These are phyloP conservation scores for Diarsia mendica DNA, from an alignment of 2,888 invertebrate species.

Conservation along the genomic window DNA sequence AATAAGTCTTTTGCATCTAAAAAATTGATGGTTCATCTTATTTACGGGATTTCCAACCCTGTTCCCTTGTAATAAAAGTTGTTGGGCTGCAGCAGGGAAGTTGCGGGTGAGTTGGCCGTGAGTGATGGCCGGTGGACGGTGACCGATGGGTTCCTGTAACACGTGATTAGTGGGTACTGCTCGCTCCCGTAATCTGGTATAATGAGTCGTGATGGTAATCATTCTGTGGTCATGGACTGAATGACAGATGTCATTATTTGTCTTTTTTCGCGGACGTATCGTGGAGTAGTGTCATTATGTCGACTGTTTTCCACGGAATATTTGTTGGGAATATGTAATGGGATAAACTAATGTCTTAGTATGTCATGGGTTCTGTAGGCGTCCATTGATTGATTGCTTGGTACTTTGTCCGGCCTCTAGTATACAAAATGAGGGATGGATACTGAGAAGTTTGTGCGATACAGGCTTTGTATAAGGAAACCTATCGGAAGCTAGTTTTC, in stretches of 20 bases:
- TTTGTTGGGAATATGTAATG: constrained; percentile 12
- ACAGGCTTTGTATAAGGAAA: not conserved
- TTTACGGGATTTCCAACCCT: constrained; percentile 69
- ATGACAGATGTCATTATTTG: constrained; percentile 67
- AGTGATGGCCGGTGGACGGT: constrained; percentile 73
- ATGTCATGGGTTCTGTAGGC: not conserved
- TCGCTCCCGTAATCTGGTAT: constrained; percentile 84
- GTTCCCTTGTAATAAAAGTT: constrained; percentile 57
- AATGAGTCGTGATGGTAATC: constrained; percentile 80
- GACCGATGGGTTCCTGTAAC: constrained; percentile 85
- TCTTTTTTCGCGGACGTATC: constrained; percentile 45
- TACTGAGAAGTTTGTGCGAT: not conserved
- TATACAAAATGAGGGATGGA: constrained; percentile 2
- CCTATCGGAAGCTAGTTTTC: constrained; percentile 2
- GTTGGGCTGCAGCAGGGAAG: constrained; percentile 41
- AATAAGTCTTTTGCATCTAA: constrained; percentile 73
- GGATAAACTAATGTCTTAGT: constrained; percentile 15
- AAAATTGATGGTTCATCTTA: constrained; percentile 64
- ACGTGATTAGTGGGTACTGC: constrained; percentile 85
- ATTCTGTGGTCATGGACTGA: constrained; percentile 63
- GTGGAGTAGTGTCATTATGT: constrained; percentile 28
- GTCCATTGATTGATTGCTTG: constrained; percentile 32
- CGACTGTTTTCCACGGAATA: constrained; percentile 2
- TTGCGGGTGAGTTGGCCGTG: constrained; percentile 65
- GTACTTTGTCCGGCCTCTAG: not conserved